These are phyloP conservation scores for Rhinopithecus roxellana DNA, from an alignment of 2,113 vertebrate genomes.

Conservation along the genomic window DNA sequence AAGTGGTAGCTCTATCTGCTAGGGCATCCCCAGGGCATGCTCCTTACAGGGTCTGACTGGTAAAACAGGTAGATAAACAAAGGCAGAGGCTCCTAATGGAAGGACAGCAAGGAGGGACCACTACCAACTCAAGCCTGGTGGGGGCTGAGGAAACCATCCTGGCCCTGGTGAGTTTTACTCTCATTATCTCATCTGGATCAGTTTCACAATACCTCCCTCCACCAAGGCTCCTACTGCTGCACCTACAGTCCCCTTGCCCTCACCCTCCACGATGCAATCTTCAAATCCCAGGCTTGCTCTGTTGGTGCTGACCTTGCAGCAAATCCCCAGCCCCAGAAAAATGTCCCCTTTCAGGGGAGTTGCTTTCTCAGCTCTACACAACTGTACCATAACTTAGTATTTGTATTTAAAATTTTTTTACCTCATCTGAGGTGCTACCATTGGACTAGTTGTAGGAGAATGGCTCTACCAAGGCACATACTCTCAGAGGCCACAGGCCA, in stretches of 20 bases:
- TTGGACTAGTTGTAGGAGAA: not conserved
- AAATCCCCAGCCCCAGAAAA: not conserved
- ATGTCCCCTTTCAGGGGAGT: not conserved
- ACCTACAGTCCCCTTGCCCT: not conserved
- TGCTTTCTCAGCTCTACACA: not conserved
- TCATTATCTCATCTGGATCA: not conserved
- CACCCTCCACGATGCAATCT: not conserved
- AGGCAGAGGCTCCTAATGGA: not conserved
- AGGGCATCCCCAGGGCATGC: too few relatives aligned
- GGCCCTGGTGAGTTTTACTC: too few relatives aligned
- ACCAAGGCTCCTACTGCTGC: not conserved
- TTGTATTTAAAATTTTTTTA: not conserved
- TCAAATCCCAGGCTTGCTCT: too few relatives aligned
- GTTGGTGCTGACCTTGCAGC: not conserved
- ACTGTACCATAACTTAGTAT: not conserved
- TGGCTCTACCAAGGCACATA: not conserved
- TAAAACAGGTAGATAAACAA: too few relatives aligned
- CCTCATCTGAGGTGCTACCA: not conserved
- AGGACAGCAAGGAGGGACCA: not conserved
- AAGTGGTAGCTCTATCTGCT: rapidly evolving
- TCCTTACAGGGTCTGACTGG: not conserved
- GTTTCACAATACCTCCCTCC: too few relatives aligned
- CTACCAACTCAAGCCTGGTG: not conserved
- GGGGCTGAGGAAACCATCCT: not conserved
- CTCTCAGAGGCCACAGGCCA: not conserved